Conservation (phyloP, 2,797 vertebrate genomes). For the Argya squamiceps region DNA sequence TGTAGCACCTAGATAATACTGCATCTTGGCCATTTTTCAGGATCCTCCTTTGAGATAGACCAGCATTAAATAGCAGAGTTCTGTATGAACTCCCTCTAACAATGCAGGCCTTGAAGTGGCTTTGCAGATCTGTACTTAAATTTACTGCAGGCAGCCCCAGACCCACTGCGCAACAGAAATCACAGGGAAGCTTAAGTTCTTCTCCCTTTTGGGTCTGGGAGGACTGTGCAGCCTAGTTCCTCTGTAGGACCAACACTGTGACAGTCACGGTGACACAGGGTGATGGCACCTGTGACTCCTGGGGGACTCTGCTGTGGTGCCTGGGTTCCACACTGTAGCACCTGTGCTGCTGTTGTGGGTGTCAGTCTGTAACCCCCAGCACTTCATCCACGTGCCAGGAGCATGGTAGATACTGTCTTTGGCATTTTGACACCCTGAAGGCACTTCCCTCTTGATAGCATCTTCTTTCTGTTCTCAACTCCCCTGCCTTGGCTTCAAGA, state of each 20-base stretch:
- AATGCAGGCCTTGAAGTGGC: background rate
- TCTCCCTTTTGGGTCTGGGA: background rate
- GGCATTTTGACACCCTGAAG: background rate
- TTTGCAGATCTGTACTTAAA: background rate
- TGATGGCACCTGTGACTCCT: background rate
- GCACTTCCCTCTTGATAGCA: background rate
- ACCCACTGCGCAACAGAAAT: background rate
- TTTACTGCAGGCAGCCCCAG: background rate
- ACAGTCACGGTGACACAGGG: rapidly evolving
- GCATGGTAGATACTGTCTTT: background rate
- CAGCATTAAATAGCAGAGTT: background rate
- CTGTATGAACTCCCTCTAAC: background rate
- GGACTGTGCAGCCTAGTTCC: background rate
- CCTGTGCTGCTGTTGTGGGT: background rate
- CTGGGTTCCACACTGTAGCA: background rate
- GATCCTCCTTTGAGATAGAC: background rate
- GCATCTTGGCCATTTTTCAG: background rate
- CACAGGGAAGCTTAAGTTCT: background rate
- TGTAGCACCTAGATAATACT: background rate
- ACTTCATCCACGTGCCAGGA: background rate
- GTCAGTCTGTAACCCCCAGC: background rate
- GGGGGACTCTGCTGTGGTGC: background rate
- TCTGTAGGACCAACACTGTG: background rate
- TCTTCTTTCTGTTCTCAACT: background rate
- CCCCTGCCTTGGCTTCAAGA: background rate